Percentiles rank a stretch among this genome's conserved stretches.
phyloP scores from a whole-genome alignment of 2,797 vertebrate species.

The Chaenodraco wilsoni region DNA sequence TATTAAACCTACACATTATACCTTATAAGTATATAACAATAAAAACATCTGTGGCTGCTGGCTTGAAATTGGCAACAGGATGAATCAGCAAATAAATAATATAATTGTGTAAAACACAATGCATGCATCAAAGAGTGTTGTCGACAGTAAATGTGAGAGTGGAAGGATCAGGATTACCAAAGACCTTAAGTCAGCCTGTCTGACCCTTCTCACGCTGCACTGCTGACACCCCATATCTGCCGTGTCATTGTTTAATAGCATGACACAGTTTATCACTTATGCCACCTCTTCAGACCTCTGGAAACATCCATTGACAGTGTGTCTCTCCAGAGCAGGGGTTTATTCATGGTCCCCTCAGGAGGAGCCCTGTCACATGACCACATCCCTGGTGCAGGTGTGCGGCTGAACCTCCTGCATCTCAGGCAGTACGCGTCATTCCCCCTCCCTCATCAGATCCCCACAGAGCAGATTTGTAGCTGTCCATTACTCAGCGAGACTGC shows the following conservation, averaged over 20 bases:
- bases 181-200: background rate
- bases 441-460: slow-evolving; percentile 38
- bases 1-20: background rate
- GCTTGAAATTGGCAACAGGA: background rate
- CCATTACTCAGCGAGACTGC: slow-evolving; percentile 42
- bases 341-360: slow-evolving; percentile 56
- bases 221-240: slow-evolving; percentile 33
- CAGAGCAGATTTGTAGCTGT: slow-evolving; percentile 52
- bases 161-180: background rate
- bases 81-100: background rate
- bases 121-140: background rate
- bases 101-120: background rate
- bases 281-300: slow-evolving; percentile 34
- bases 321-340: slow-evolving; percentile 21
- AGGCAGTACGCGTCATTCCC: slow-evolving; percentile 10
- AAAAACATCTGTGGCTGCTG: background rate
- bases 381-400: slow-evolving; percentile 51
- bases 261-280: slow-evolving; percentile 52
- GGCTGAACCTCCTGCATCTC: slow-evolving; percentile 13
- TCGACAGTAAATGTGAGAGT: slow-evolving; percentile 2
- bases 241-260: slow-evolving; percentile 45
- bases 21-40: too few relatives aligned
- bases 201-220: slow-evolving; percentile 47
- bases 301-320: slow-evolving; percentile 1
- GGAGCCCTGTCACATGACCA: slow-evolving; percentile 22